Evolutionary conservation across 2,113 vertebrate genomes (phyloP).

Genomic region (Halcyon malimbica): DNA sequence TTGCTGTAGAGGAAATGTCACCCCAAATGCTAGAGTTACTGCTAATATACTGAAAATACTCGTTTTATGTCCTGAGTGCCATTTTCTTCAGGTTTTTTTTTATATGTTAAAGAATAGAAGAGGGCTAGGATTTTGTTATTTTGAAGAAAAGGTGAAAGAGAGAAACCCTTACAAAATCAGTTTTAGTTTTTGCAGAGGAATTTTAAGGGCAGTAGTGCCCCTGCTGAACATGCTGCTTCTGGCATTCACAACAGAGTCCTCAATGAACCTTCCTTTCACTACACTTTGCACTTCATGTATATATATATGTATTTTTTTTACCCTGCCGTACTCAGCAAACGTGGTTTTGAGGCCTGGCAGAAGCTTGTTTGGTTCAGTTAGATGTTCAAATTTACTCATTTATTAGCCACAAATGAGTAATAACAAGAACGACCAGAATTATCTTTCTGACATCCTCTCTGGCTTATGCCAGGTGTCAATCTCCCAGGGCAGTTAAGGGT

Average conservation of each 20-base stretch:
- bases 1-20: background rate
- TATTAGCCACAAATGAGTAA: background rate
- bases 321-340: background rate
- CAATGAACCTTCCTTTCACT: background rate
- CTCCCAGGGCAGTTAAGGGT: background rate
- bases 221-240: background rate
- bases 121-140: background rate
- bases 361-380: background rate
- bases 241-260: background rate
- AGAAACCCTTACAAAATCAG: background rate
- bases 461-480: background rate
- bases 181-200: background rate
- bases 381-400: background rate
- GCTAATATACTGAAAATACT: background rate
- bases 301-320: background rate
- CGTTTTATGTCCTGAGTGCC: background rate
- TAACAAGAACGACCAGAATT: background rate
- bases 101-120: background rate
- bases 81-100: background rate
- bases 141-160: background rate
- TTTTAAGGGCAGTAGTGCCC: background rate
- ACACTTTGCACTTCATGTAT: accelerated
- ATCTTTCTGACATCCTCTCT: background rate
- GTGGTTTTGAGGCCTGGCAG: background rate
- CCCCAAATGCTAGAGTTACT: background rate